Evolutionary conservation across 1,140 invertebrate species (phyloP), one percentile per base, ranked within the genome.

Genomic region (Pogonognathellus flavescens): DNA sequence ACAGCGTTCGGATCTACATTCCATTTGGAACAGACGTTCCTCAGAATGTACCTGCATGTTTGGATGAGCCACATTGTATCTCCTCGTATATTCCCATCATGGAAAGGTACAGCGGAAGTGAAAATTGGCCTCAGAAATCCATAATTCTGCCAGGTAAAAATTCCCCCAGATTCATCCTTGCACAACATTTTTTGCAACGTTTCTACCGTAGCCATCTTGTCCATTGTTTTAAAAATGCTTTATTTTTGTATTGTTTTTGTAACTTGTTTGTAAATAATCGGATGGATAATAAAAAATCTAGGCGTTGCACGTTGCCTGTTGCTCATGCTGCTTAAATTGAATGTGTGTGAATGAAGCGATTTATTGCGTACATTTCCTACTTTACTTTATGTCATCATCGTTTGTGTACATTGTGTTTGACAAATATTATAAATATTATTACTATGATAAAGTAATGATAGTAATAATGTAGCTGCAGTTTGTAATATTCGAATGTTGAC

Each of bases 1-100:
- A 99, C 92, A 95, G 94, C 11, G 92, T 99, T 0, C 95, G 97
- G 88, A 92, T 99, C 14, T 98, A 94, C 89, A 95, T 96, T 89
- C 95, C 95, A n/a, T 87, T 83, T 57, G 87, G 83, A 18, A 49
- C 72, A 92, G 89, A 88, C 22, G 31, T 83, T 59, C 13, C 66
- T 5, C 22, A 88, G 81, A 80, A 52, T 9, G 9, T 55, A 3
- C 84, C 87, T 20, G 80, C 82, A 5, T 85, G 49, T 9, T 41
- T 76, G n/a, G 85, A 87, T 22, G 82, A 86, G 11, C 59, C 41
- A 0, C 82, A 86, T 31, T 82, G 55, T 31, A 57, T 86, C 11
- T 82, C 82, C 0, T 86, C 91, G 0, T 94, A 95, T 89, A 94
- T 94, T 93, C 94, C 95, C 14, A 94, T 96, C 9, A 90, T 95